Evolutionary conservation across 2,113 vertebrate genomes (phyloP).

Genomic region (Miniopterus natalensis): DNA sequence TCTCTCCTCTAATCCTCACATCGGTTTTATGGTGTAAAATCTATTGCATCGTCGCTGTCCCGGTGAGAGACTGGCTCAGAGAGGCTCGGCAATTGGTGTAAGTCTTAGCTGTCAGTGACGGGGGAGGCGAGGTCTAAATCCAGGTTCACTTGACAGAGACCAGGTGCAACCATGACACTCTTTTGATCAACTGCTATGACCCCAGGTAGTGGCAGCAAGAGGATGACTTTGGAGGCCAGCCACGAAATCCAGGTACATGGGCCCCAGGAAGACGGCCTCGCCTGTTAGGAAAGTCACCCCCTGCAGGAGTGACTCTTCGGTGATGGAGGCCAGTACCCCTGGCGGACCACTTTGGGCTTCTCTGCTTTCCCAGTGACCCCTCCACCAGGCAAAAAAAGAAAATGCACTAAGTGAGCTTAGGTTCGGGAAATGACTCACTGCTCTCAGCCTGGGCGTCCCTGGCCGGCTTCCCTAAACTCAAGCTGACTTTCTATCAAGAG

Average conservation of each 20-base stretch:
- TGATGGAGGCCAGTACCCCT: background rate
- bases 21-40: background rate
- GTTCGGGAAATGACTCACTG: background rate
- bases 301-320: background rate
- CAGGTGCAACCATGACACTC: background rate
- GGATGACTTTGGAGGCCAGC: background rate
- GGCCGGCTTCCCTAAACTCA: conserved; percentile 53
- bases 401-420: background rate
- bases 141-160: background rate
- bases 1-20: background rate
- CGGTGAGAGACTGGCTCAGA: background rate
- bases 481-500: conserved; percentile 84
- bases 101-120: background rate
- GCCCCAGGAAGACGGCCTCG: background rate
- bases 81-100: background rate
- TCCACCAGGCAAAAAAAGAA: background rate
- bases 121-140: background rate
- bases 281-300: background rate
- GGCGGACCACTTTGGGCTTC: background rate
- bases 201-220: background rate
- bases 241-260: background rate
- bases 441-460: background rate
- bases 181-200: background rate
- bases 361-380: background rate
- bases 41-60: background rate